A percentile compares a stretch with the other conserved stretches of the same genome.
These are phyloP conservation scores for Drosophila novamexicana DNA, from an alignment of 1,140 invertebrate genomes.

Conservation along the genomic window DNA sequence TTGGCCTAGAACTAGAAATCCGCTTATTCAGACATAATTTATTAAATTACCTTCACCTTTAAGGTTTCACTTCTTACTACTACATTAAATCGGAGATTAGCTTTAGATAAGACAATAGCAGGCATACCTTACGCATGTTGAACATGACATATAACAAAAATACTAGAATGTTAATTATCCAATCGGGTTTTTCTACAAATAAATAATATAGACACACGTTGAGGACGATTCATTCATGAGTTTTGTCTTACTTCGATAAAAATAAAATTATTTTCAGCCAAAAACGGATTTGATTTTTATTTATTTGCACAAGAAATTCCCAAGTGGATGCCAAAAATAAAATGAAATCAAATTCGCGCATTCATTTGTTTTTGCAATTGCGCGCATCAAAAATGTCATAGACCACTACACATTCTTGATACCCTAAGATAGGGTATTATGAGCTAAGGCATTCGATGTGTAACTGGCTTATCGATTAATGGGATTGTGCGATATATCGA, in stretches of 20 bases:
- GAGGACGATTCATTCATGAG: slow-evolving; percentile 8
- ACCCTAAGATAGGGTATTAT: not conserved
- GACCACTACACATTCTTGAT: not conserved
- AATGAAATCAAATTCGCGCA: slow-evolving; percentile 10
- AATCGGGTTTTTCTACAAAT: not conserved
- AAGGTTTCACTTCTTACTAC: not conserved
- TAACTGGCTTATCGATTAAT: too few relatives aligned
- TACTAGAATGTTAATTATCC: slow-evolving; percentile 2
- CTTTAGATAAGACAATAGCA: not conserved
- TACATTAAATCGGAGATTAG: not conserved
- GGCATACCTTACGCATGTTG: not conserved
- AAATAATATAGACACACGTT: not conserved
- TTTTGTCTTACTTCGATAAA: not conserved
- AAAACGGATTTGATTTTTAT: slow-evolving; percentile 36
- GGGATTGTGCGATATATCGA: too few relatives aligned
- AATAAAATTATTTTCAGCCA: not conserved
- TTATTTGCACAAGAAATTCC: slow-evolving; percentile 62
- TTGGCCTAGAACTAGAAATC: too few relatives aligned
- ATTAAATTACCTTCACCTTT: too few relatives aligned
- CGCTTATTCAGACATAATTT: too few relatives aligned
- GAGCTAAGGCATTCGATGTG: not conserved
- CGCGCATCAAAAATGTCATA: slow-evolving; percentile 57
- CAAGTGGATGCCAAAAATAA: slow-evolving; percentile 39
- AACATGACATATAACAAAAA: not conserved
- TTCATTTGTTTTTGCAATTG: slow-evolving; percentile 52